These are phyloP conservation scores for Malurus elegans DNA, from an alignment of 2,113 vertebrate genomes.

Conservation along the genomic window DNA sequence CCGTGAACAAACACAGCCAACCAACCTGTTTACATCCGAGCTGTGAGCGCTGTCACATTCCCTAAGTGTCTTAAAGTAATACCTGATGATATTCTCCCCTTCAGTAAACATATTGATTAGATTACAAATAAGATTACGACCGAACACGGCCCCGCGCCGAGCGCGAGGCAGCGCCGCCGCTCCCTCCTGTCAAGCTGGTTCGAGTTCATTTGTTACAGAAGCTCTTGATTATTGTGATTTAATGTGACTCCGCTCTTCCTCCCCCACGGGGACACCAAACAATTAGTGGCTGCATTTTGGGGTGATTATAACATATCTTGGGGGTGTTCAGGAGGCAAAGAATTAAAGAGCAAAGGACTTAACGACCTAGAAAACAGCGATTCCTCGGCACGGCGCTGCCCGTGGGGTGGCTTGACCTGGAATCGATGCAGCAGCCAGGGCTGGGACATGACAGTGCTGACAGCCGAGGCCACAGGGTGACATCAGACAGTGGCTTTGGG, in stretches of 20 bases:
- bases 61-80: constrained; percentile 47
- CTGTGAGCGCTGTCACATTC: background rate
- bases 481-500: background rate
- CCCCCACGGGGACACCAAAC: background rate
- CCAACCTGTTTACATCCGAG: background rate
- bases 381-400: background rate
- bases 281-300: constrained; percentile 9
- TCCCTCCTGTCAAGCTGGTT: background rate
- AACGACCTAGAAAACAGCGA: background rate
- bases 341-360: background rate
- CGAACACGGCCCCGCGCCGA: background rate
- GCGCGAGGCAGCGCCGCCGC: background rate
- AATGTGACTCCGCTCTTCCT: background rate
- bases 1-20: background rate
- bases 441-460: fast-evolving
- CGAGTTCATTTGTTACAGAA: background rate
- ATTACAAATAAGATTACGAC: constrained; percentile 61
- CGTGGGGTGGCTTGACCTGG: background rate
- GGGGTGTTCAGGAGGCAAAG: background rate
- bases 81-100: constrained; percentile 60
- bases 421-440: background rate
- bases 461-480: background rate
- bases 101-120: constrained; percentile 67
- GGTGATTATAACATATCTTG: constrained; percentile 36
- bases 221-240: background rate